Evolutionary conservation across 2,797 vertebrate genomes (phyloP), one percentile per base, ranked within the genome.

Genomic region (Rhyacichthys aspro): DNA sequence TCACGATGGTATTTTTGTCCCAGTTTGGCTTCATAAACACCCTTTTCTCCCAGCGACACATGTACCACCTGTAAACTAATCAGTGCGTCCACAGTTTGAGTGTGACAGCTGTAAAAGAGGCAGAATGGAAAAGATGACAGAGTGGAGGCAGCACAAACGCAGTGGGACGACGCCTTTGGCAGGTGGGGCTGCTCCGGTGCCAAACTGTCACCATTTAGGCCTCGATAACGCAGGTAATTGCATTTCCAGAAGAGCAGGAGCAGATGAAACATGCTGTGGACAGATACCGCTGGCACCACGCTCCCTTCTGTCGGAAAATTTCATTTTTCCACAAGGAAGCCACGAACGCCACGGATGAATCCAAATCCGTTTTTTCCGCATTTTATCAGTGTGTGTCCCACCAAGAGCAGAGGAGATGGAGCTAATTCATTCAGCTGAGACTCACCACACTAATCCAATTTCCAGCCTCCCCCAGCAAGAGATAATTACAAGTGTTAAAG

Each of bases 401-500:
- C 93, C 94, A 94, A 94, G 93, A 95, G 95, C 23, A 28, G 23
- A 94, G 94, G 93, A 94, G 93, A 94, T 94, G 92, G 93, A 93
- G 93, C 91, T 93, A 93, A 93, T 91, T 91, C 94, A 93, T 90
- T 95, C 94, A 94, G 88, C 94, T 95, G 94, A 93, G 92, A 93
- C 94, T 92, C 92, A 93, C 91, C 92, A 93, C 90, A 91, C 92
- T 96, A 95, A 96, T 95, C 94, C 94, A 96, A 95, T 95, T 95
- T 95, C 93, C 91, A 93, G 93, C 92, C 94, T 94, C 94, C 93
- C 93, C 91, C 91, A 90, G 93, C 90, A 90, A 95, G 93, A 95
- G 93, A 95, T 95, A 95, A 95, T 95, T 95, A 94, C 93, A 94
- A 94, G 91, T 92, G 93, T 93, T 93, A 94, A 95, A 94, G 93